Base-by-base conservation (phyloP, 2,888 invertebrate species). In the Agapostemon virescens region DNA sequence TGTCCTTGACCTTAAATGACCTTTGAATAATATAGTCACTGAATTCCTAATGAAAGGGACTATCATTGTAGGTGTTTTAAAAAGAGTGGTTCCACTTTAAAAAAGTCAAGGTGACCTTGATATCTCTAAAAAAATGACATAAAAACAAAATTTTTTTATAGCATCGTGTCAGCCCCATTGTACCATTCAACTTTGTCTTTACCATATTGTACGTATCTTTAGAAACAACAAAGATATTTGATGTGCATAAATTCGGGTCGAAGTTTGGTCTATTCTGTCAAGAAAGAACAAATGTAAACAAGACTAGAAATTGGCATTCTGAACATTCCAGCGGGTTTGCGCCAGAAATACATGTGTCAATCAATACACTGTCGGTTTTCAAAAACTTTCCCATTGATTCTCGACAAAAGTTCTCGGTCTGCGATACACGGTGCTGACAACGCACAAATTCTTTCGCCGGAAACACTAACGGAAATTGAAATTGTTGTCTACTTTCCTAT, bases 231-330 rank as follows among this genome's bases (percentile, higher is more conserved):
- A n/a, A n/a, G n/a, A n/a, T n/a, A n/a, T n/a, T n/a, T 26, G 5
- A 15, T 17, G 26, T 26, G 23, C 17, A n/a, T 15, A 58, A 58
- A 30, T 13, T 30, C 58, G 17, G 13, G 7, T 30, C 26, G 30
- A 30, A 17, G 15, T 1, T 26, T 30, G 13, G 0, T 1, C 26
- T n/a, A n/a, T n/a, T 20, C 30, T 17, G 6, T 17, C 58, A 15
- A 17, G 7, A 26, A 58, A 15, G 30, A 15, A 7, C 17, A 5
- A 20, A 66, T 40, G 45, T 55, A 67, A 71, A 77, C 67, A 58
- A 61, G 36, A 45, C n/a, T 36, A 61, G 20, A 40, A 69, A 68
- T 77, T 49, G 72, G 52, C 68, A 72, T 66, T 77, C 67, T 23
- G 26, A 40, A 52, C 75, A 69, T 69, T 75, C 61, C 9, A 17